phyloP scores from a whole-genome alignment of 2,113 vertebrate species.

The Acanthochromis polyacanthus region DNA sequence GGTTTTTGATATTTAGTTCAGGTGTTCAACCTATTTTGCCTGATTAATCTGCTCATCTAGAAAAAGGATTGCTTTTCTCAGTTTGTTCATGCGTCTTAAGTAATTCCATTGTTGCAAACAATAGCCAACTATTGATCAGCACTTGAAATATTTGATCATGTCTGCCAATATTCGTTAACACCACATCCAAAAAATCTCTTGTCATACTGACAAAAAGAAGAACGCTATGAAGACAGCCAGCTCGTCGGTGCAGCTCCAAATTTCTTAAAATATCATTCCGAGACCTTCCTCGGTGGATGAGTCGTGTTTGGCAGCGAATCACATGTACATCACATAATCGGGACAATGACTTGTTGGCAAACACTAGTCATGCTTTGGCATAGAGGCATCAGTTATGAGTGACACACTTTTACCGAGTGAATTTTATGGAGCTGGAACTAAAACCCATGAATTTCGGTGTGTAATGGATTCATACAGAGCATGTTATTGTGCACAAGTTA shows the following conservation, averaged over 20 bases:
- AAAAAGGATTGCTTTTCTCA: background rate
- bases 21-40: background rate
- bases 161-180: background rate
- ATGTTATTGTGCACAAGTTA: slow-evolving; percentile 36
- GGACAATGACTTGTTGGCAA: background rate
- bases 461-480: slow-evolving; percentile 38
- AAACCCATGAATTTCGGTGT: slow-evolving; percentile 3
- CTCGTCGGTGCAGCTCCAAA: background rate
- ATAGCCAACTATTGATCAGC: background rate
- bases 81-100: background rate
- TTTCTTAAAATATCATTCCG: background rate
- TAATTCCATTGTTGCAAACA: background rate
- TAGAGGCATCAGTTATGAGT: background rate
- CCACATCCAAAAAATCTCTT: background rate
- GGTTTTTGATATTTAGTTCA: background rate
- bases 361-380: background rate
- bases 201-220: background rate
- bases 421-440: background rate
- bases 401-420: background rate
- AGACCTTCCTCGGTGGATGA: no score
- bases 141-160: background rate
- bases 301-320: background rate
- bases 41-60: background rate
- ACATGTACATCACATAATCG: no score
- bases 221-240: background rate